Percentiles rank a stretch among this genome's conserved stretches.
These are phyloP conservation scores for Stomatorhinus ivindoensis DNA, from an alignment of 2,113 vertebrate species.

Conservation along the genomic window DNA sequence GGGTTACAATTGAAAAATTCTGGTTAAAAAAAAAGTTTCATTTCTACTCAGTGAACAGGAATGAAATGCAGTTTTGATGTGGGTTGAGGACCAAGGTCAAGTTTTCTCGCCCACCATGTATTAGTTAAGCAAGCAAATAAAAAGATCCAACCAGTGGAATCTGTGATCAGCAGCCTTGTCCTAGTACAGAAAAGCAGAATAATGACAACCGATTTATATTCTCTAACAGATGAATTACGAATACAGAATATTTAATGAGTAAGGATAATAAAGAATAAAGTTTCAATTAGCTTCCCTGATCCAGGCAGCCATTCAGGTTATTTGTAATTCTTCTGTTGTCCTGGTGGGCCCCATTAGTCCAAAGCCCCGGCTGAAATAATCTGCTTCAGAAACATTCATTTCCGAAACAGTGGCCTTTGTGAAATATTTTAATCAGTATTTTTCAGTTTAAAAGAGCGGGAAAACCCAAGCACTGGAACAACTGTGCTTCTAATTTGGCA, in stretches of 20 bases:
- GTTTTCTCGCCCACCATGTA: neutral
- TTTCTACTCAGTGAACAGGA: neutral
- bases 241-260: neutral
- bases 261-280: neutral
- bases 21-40: neutral
- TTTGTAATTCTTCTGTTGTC: neutral
- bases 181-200: neutral
- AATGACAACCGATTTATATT: neutral
- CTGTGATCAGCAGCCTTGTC: neutral
- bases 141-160: neutral
- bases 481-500: neutral
- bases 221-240: neutral
- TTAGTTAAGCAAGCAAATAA: neutral
- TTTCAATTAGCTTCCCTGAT: neutral
- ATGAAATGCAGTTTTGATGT: neutral
- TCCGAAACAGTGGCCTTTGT: neutral
- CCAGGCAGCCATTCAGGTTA: neutral
- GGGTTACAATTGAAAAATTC: neutral
- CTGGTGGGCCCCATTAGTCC: neutral
- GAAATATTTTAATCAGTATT: constrained; percentile 1
- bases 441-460: neutral
- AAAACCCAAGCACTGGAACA: neutral
- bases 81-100: neutral
- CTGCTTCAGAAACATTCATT: neutral
- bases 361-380: neutral